Conservation (phyloP, 2,113 vertebrate genomes). For the Suncus etruscus region DNA sequence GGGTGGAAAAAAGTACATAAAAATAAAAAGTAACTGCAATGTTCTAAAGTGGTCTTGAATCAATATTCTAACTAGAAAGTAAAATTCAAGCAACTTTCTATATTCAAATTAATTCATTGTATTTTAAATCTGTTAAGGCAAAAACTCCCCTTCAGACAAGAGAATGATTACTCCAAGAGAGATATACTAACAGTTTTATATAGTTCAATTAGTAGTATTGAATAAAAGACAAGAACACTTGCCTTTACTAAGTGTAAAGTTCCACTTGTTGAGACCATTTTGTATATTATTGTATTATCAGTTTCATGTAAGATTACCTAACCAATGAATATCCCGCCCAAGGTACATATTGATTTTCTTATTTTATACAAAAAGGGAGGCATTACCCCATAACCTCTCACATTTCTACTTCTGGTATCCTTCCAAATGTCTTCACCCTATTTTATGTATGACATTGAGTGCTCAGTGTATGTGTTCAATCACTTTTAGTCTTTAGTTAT, state of each 20-base stretch:
- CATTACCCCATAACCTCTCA: neutral
- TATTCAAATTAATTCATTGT: neutral
- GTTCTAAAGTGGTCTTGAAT: neutral
- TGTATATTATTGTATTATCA: neutral
- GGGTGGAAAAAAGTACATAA: neutral
- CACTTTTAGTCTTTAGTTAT: neutral
- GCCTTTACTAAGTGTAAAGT: neutral
- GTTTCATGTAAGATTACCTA: conserved; percentile 8
- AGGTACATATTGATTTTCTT: neutral
- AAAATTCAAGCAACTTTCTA: neutral
- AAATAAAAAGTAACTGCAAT: neutral
- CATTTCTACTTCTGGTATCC: neutral
- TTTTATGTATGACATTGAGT: neutral
- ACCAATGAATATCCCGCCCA: neutral
- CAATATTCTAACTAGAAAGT: conserved; percentile 1
- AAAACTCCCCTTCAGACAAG: neutral
- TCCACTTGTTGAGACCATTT: neutral
- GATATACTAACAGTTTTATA: neutral
- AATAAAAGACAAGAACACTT: neutral
- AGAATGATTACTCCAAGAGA: neutral
- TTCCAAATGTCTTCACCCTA: neutral
- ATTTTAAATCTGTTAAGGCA: neutral
- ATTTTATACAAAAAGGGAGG: conserved; percentile 24
- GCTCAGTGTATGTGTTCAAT: neutral
- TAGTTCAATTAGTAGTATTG: neutral